Base-by-base conservation (phyloP, 2,888 invertebrate species). In the Volucella inflata region DNA sequence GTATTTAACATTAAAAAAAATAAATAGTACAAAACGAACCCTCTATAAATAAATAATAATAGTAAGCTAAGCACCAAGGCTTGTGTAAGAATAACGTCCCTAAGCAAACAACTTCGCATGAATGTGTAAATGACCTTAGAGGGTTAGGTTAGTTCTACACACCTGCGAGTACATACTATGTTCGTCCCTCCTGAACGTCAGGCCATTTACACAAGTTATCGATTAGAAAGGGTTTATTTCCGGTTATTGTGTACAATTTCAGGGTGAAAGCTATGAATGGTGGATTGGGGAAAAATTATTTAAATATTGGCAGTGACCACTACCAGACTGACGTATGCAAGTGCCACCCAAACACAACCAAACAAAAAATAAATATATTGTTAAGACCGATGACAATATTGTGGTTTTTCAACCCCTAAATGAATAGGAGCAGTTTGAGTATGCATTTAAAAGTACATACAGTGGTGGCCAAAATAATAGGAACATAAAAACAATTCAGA, bases 221-320 rank as follows among this genome's bases (percentile, higher is more conserved):
- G 74, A 74, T 74, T 74, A 64, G 2, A 50, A n/a, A 21, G 11
- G n/a, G 64, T 74, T 74, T 48, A 65, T 74, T 74, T 74, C 74
- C 74, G 64, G 74, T 17, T 17, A 46, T 44, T 8, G 57, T 36
- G 40, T 12, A 30, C 6, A 30, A 30, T 30, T 30, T 30, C 10
- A 53, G n/a, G 38, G 38, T 16, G 57, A 46, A 12, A 46, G 38
- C n/a, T 10, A 48, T 30, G 10, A n/a, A 3, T 36, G 46, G 36
- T 2, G 21, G 40, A 11, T 8, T 14, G 68, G 46, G 17, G 42
- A 0, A 21, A 12, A 59, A 40, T 65, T 59, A 48, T 75, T 67
- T 57, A 42, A 76, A 67, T 59, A 76, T 67, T 76, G 76, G 21
- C 76, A 67, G 60, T 67, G 44, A 50, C 67, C 76, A 60, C 60